These are phyloP conservation scores for Tricholauxania praeusta DNA, from an alignment of 2,888 invertebrate species.

Conservation along the genomic window DNA sequence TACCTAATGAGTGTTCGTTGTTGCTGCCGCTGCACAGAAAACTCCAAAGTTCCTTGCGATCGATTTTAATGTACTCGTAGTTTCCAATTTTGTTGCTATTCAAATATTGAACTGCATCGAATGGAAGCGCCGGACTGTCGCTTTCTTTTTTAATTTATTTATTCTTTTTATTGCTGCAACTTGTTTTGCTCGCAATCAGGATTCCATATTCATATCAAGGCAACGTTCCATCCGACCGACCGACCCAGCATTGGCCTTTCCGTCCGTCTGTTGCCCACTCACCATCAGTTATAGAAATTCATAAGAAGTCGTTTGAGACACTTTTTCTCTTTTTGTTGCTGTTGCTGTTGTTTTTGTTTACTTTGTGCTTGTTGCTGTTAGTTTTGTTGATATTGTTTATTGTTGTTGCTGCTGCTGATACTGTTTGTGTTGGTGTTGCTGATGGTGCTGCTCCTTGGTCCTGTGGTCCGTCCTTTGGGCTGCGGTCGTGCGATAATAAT, in stretches of 20 bases:
- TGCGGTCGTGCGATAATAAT: conserved; percentile 63
- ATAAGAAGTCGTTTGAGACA: conserved; percentile 35
- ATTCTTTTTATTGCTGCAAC: neutral
- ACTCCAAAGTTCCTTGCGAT: neutral
- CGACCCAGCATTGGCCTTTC: neutral
- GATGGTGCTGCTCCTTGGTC: conserved; percentile 20
- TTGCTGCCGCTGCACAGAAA: neutral
- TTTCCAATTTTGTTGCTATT: neutral
- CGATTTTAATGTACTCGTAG: neutral
- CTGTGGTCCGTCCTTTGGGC: conserved; percentile 30
- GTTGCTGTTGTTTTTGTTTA: conserved; percentile 7
- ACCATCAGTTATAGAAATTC: conserved; percentile 24
- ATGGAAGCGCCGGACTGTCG: neutral
- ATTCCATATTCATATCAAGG: conserved; percentile 5
- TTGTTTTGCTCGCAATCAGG: neutral
- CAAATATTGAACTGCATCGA: neutral
- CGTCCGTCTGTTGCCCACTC: neutral
- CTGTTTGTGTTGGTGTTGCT: conserved; percentile 23
- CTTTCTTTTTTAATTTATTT: neutral
- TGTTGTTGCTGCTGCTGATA: conserved; percentile 11
- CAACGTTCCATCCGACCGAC: neutral
- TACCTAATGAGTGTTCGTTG: neutral
- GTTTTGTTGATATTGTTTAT: conserved; percentile 28
- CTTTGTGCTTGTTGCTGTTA: neutral
- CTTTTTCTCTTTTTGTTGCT: conserved; percentile 19